Evolutionary conservation across 2,888 invertebrate genomes (phyloP), one percentile per base, ranked within the genome.

Genomic region (Lithophane leautieri): DNA sequence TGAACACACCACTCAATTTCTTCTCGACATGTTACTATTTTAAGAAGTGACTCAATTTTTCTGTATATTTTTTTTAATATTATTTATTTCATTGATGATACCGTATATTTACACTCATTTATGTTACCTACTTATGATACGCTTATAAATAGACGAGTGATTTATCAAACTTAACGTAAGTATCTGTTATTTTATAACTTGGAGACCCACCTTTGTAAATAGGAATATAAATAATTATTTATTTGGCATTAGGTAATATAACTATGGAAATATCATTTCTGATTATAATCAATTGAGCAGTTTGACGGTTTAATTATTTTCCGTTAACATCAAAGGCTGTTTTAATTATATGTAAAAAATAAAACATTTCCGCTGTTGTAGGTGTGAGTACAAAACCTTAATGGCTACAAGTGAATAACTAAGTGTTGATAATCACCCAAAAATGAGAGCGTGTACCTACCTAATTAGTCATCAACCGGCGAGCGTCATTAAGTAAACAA

Each of bases 1-100:
- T 94, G 92, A 90, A 92, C 92, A 92, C 92, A 93, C 93, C 91
- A 91, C 91, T 90, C 90, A 90, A 91, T 90, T 90, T 92, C 92
- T 92, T 91, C 90, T 90, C 90, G 88, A 89, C 92, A 93, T 94
- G 94, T 94, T 89, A 91, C 89, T 91, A 90, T 92, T 91, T 93
- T 89, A 87, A 89, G 91, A 89, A 90, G 90, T 91, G 90, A 89
- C 88, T 91, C 83, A 89, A 91, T 90, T 86, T 81, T 81, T 91
- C 85, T 90, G 87, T 89, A 80, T 84, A 79, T 86, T 88, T 88
- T 88, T 79, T 80, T 74, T 44, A 25, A 80, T 79, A 69, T 82
- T 81, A 79, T 83, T 86, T 86, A 84, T 84, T 80, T 86, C 84
- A 86, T 86, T 88, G 86, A 88, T 80, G 79, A 83, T 78, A 52